Evolutionary conservation across 2,797 vertebrate species (phyloP).

Genomic region (Tinamus major): DNA sequence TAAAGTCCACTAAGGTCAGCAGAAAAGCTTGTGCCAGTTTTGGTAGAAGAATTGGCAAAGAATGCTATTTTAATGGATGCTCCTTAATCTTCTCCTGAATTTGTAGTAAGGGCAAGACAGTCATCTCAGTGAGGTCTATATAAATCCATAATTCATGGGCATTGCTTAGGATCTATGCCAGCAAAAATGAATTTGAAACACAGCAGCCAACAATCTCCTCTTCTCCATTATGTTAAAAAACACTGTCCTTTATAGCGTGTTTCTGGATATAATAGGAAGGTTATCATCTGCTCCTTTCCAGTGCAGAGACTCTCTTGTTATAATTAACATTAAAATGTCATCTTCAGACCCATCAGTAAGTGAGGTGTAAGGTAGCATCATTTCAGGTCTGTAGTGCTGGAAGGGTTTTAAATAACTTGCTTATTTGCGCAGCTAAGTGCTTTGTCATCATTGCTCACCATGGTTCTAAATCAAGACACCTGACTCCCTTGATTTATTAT

Average conservation of each 20-base stretch:
- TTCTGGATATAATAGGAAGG: neutral
- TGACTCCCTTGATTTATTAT: neutral
- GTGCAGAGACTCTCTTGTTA: neutral
- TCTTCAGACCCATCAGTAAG: neutral
- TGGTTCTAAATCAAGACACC: slow-evolving; percentile 40
- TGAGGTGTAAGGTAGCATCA: neutral
- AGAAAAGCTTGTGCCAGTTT: neutral
- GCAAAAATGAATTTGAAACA: neutral
- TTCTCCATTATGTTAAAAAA: neutral
- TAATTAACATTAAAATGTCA: neutral
- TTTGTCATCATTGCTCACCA: neutral
- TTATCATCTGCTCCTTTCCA: neutral
- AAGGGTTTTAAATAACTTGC: neutral
- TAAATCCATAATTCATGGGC: neutral
- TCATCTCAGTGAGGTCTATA: neutral
- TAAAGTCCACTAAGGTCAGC: neutral
- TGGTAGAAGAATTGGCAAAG: neutral
- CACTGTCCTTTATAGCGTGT: neutral
- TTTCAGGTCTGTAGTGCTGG: neutral
- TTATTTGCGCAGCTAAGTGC: neutral
- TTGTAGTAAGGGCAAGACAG: neutral
- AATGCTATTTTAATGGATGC: neutral
- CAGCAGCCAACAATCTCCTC: neutral
- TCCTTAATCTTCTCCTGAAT: neutral
- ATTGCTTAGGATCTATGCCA: neutral